Conservation (phyloP, 64 coral and sea anemone species). For the Acropora tenuis region DNA sequence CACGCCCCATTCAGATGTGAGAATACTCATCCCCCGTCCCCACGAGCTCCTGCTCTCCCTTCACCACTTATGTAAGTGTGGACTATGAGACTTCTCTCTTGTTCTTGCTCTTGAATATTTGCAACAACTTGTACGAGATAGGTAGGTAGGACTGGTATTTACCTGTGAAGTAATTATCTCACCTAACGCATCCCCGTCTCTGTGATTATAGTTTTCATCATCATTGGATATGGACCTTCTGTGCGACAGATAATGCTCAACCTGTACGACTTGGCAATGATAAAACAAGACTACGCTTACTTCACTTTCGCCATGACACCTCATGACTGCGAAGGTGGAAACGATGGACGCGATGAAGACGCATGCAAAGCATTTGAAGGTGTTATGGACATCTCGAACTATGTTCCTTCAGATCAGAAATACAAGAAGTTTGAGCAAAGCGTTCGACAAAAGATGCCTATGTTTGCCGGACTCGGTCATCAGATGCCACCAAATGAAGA, state of each 20-base stretch:
- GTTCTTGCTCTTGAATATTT: no score
- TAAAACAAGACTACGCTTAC: slow-evolving; percentile 44
- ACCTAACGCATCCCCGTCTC: neutral
- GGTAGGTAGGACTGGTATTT: no score
- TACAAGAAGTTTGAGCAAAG: slow-evolving; percentile 61
- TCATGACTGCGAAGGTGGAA: slow-evolving; percentile 63
- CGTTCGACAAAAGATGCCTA: slow-evolving; percentile 77
- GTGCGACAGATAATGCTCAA: slow-evolving; percentile 72
- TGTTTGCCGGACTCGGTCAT: slow-evolving; percentile 72
- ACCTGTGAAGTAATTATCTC: neutral
- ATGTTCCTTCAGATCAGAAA: slow-evolving; percentile 40
- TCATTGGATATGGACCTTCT: slow-evolving; percentile 71
- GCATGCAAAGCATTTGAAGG: slow-evolving; percentile 84
- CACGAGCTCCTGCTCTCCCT: neutral
- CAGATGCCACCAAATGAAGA: slow-evolving; percentile 55
- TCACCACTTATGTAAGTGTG: no score
- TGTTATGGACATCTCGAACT: slow-evolving; percentile 66
- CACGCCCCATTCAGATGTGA: no score
- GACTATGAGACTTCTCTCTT: no score
- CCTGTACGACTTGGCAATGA: slow-evolving; percentile 65
- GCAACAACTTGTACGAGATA: no score
- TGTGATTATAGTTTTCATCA: slow-evolving; percentile 51
- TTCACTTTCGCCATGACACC: slow-evolving; percentile 58
- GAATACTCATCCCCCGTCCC: no score
- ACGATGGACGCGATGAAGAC: slow-evolving; percentile 64